Evolutionary conservation across 2,888 invertebrate genomes (phyloP), one percentile per base, ranked within the genome.

Genomic region (Thymelicus acteon): DNA sequence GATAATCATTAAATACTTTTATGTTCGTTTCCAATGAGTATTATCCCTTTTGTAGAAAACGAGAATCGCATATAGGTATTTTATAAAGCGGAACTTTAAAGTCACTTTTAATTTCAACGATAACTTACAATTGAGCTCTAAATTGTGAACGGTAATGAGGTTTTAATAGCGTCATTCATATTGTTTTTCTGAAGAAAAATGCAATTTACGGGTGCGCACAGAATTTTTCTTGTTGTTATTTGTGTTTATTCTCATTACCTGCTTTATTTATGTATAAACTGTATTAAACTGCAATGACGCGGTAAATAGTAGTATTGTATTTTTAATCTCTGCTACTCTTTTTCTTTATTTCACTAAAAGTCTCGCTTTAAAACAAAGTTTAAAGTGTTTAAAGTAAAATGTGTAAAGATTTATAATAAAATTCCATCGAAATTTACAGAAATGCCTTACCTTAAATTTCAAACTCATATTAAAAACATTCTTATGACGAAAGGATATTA

Each of bases 1-100:
- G 61, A 66, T 71, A 66, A 70, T 60, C 49, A 44, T 65, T 71
- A 65, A 64, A 70, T 64, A 70, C 70, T 40, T 71, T 70, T 70
- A 65, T 70, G 60, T 70, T 15, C 60, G 70, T 60, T 60, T 47
- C 44, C 52, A 52, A 64, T 60, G 49, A 65, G 49, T 49, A 70
- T 65, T 70, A 65, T 70, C n/a, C 70, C 70, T 70, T 70, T 70
- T 64, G 60, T 15, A 52, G 70, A 49, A 19, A 69, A 70, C 70
- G 60, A 71, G 71, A 24, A 66, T 44, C 60, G 44, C 60, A 44
- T 37, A 54, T 65, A 54, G 19, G 24, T 54, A 52, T 60, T 71
- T 60, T 66, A 54, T 54, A 60, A 54, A 65, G 54, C 60, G 65
- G 66, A 60, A 66, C 71, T 54, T 61, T 65, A 60, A 65, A 40